phyloP scores from a whole-genome alignment of 2,888 invertebrate genomes.

The Neoitamus cyanurus region DNA sequence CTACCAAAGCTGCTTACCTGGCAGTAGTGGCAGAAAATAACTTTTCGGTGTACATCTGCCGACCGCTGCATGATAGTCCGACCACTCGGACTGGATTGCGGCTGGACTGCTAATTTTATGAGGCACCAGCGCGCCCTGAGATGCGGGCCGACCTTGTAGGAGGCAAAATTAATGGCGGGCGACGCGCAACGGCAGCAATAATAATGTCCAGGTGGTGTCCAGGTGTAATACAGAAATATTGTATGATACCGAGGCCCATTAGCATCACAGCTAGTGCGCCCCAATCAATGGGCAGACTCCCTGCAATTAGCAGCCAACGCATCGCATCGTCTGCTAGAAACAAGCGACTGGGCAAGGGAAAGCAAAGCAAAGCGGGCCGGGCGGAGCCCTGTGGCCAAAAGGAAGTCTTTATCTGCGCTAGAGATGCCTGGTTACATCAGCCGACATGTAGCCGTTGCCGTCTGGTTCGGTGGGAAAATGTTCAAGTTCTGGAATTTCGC shows the following conservation, averaged over 20 bases:
- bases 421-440: background rate
- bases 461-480: background rate
- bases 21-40: background rate
- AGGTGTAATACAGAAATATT: constrained; percentile 31
- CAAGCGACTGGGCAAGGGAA: background rate
- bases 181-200: background rate
- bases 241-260: background rate
- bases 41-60: background rate
- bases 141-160: constrained; percentile 47
- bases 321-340: background rate
- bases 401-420: background rate
- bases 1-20: background rate
- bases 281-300: background rate
- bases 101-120: background rate
- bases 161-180: constrained; percentile 25
- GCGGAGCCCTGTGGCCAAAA: background rate
- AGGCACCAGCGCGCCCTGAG: background rate
- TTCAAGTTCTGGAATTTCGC: constrained; percentile 19
- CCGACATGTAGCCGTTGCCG: background rate
- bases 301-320: background rate
- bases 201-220: constrained; percentile 40
- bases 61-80: background rate
- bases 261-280: background rate
- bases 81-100: background rate
- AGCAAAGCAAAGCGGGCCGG: background rate